Evolutionary conservation across 2,888 invertebrate genomes (phyloP).

Genomic region (Aporophyla lueneburgensis): DNA sequence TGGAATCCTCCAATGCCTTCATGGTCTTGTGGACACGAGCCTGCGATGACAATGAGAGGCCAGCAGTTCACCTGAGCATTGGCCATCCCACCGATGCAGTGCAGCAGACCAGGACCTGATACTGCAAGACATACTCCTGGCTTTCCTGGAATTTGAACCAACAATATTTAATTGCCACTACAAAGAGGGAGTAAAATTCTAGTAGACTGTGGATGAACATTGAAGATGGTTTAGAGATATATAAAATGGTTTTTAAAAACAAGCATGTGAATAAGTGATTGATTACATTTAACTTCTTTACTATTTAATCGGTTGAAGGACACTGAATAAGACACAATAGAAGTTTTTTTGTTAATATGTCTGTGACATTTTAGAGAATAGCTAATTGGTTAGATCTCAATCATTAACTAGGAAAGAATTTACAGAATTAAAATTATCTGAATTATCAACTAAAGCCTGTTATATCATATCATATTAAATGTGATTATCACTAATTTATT

Average conservation of each 20-base stretch:
- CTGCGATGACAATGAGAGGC: constrained; percentile 98
- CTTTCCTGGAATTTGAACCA: constrained; percentile 88
- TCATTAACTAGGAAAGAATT: too few species aligned
- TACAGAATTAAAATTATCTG: constrained; percentile 12
- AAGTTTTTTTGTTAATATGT: neutral
- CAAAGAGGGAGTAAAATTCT: neutral
- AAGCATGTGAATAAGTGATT: neutral
- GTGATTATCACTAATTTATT: constrained; percentile 33
- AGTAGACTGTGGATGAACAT: neutral
- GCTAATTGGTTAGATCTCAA: too few species aligned
- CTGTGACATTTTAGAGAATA: too few species aligned
- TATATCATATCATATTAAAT: constrained; percentile 38
- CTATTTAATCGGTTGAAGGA: neutral
- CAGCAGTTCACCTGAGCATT: constrained; percentile 99
- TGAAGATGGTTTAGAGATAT: neutral
- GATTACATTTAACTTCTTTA: constrained; percentile 1
- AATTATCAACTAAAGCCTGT: constrained; percentile 33
- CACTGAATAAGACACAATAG: neutral
- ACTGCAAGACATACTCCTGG: constrained; percentile 98
- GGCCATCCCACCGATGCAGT: constrained; percentile 98
- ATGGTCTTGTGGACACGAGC: constrained; percentile 97
- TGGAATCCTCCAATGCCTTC: constrained; percentile 99
- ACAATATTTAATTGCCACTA: neutral
- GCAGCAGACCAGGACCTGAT: constrained; percentile 98
- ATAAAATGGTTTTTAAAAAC: neutral